Conservation (phyloP, 1,140 invertebrate species). For the Delia radicum region DNA sequence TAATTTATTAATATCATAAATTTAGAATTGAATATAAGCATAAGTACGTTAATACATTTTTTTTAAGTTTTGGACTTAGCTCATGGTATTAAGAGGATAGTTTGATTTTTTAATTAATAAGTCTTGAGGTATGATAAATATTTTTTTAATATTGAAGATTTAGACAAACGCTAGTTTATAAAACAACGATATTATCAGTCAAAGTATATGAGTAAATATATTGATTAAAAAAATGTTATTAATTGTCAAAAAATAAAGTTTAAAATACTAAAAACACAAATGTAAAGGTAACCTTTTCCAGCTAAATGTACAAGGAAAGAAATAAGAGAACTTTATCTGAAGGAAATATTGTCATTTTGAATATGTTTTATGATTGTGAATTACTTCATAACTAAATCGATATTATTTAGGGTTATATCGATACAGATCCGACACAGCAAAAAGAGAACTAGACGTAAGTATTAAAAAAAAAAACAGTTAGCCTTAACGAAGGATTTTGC, state of each 20-base stretch:
- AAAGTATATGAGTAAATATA: not conserved
- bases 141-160: not conserved
- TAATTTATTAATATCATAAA: not conserved
- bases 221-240: not conserved
- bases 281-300: no score
- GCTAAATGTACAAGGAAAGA: no score
- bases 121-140: slow-evolving; percentile 9
- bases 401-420: no score
- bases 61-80: not conserved
- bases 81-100: not conserved
- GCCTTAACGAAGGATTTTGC: no score
- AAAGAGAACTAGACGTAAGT: no score
- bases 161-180: not conserved
- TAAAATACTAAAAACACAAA: not conserved
- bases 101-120: not conserved
- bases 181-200: not conserved
- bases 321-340: no score
- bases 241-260: not conserved
- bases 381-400: no score
- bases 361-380: no score
- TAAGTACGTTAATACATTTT: not conserved
- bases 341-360: no score
- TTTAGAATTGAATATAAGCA: not conserved
- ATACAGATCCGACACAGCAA: no score
- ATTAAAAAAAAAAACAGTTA: no score